Evolutionary conservation across 2,888 invertebrate genomes (phyloP).

Genomic region (Polylopha cassiicola): DNA sequence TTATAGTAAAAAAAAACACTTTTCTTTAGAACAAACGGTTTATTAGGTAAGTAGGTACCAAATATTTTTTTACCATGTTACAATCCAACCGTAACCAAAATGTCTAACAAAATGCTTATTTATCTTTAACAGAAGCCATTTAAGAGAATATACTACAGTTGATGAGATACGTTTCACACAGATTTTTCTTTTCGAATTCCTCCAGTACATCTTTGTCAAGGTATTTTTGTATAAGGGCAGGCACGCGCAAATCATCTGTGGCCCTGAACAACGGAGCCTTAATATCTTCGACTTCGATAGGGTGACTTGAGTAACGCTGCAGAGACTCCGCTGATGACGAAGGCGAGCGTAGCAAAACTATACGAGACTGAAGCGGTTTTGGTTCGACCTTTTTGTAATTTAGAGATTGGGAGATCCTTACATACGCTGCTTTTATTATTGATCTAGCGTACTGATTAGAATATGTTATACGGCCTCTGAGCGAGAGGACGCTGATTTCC

Average conservation of each 20-base stretch:
- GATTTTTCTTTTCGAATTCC: conserved; percentile 33
- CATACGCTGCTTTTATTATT: conserved; percentile 38
- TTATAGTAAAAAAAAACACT: too few relatives aligned
- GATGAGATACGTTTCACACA: conserved; percentile 34
- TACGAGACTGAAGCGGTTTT: conserved; percentile 36
- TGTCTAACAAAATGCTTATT: too few relatives aligned
- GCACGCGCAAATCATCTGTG: conserved; percentile 32
- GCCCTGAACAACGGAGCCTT: conserved; percentile 29
- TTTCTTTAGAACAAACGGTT: too few relatives aligned
- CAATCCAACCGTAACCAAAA: too few relatives aligned
- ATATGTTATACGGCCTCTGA: conserved; percentile 32
- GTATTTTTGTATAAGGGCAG: conserved; percentile 37
- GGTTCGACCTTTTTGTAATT: conserved; percentile 25
- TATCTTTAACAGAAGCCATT: too few relatives aligned
- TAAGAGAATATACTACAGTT: too few relatives aligned
- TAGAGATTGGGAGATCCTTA: conserved; percentile 31
- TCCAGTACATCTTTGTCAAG: conserved; percentile 31
- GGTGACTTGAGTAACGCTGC: conserved; percentile 24
- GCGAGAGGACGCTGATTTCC: conserved; percentile 26
- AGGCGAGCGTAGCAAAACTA: conserved; percentile 34
- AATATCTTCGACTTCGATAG: conserved; percentile 30
- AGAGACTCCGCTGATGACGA: conserved; percentile 12
- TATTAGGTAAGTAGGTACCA: too few relatives aligned
- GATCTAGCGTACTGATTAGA: conserved; percentile 42
- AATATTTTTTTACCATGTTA: too few relatives aligned